A percentile compares a stretch with the other conserved stretches of the same genome.
These are phyloP conservation scores for Lacerta viridis DNA, from an alignment of 2,797 vertebrate species.

Conservation along the genomic window DNA sequence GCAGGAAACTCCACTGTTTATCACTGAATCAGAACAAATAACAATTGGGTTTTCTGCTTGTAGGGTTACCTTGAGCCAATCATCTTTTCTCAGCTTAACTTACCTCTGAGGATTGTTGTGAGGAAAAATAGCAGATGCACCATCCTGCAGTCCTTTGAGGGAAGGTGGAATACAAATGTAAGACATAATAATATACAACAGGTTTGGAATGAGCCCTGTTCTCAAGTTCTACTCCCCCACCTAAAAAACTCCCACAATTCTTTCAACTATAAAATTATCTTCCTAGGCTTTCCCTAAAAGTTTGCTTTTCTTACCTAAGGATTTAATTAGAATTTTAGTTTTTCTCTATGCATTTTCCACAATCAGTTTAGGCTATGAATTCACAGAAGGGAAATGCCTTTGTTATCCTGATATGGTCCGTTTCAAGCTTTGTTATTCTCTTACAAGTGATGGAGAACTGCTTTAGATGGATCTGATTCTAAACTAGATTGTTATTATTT, in stretches of 20 bases:
- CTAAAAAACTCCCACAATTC: too few relatives aligned
- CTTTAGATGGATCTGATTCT: conserved; percentile 39
- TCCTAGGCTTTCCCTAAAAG: conserved; percentile 38
- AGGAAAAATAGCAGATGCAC: neutral
- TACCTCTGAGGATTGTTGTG: neutral
- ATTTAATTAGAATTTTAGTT: conserved; percentile 53
- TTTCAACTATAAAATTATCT: conserved; percentile 29
- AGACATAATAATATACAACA: neutral
- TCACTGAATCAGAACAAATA: too few relatives aligned
- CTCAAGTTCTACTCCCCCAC: neutral
- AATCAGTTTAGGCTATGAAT: conserved; percentile 44
- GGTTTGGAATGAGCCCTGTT: neutral
- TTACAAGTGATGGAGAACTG: conserved; percentile 54
- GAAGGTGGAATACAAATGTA: neutral
- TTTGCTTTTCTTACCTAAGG: conserved; percentile 54
- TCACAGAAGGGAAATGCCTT: conserved; percentile 41
- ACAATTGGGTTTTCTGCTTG: too few relatives aligned
- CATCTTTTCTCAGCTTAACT: neutral
- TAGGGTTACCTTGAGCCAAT: too few relatives aligned
- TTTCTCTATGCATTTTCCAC: conserved; percentile 20
- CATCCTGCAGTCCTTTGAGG: neutral
- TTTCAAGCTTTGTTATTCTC: conserved; percentile 51
- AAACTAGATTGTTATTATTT: conserved; percentile 46
- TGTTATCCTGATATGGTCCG: conserved; percentile 49
- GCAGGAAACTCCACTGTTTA: too few relatives aligned